These are phyloP conservation scores for Rhopalosiphum maidis DNA, from an alignment of 1,140 invertebrate genomes.

Conservation along the genomic window DNA sequence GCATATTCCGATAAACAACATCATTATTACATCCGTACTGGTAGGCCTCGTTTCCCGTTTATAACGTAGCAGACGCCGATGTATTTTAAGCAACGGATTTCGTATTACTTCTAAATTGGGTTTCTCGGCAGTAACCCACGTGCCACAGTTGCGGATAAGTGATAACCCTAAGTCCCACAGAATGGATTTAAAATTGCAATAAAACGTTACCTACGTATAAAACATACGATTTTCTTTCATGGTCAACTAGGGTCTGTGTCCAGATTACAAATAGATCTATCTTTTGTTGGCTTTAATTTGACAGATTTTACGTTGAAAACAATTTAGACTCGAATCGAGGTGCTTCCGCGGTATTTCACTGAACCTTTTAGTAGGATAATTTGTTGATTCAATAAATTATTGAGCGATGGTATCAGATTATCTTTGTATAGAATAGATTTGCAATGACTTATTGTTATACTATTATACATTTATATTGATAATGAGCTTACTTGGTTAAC, in stretches of 20 bases:
- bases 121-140: not conserved
- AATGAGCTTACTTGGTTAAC: too few species aligned
- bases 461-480: too few species aligned
- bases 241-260: not conserved
- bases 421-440: not conserved
- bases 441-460: too few species aligned
- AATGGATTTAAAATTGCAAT: not conserved
- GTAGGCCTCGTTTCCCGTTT: not conserved
- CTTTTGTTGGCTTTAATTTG: not conserved
- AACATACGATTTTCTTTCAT: not conserved
- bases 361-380: not conserved
- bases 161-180: not conserved
- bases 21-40: not conserved
- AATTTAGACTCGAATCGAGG: not conserved
- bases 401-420: not conserved
- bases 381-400: not conserved
- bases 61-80: not conserved
- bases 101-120: not conserved
- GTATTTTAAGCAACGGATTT: not conserved
- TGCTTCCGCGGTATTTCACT: not conserved
- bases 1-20: not conserved
- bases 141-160: not conserved
- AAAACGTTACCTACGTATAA: not conserved
- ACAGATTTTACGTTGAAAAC: not conserved
- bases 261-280: not conserved